Evolutionary conservation across 2,113 vertebrate genomes (phyloP).

Genomic region (Asarcornis scutulata): DNA sequence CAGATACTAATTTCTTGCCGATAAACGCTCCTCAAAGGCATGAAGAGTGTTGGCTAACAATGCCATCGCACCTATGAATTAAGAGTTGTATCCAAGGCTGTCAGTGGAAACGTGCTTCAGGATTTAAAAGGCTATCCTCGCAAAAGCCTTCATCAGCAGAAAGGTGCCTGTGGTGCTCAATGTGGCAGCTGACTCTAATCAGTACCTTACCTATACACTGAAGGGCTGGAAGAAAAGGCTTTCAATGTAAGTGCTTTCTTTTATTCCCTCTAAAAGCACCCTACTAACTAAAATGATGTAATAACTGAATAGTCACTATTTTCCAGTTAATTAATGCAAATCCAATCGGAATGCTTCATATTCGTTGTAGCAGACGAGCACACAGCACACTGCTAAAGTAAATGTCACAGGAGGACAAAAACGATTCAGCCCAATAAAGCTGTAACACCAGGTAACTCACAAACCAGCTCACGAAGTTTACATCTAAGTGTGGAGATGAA

Average conservation of each 20-base stretch:
- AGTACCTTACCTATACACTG: not conserved
- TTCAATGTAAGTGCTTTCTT: not conserved
- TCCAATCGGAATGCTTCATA: not conserved
- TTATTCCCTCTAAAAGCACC: not conserved
- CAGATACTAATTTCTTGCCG: not conserved
- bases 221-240: not conserved
- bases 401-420: not conserved
- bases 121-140: not conserved
- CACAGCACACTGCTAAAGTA: not conserved
- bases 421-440: not conserved
- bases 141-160: not conserved
- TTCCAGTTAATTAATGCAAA: slow-evolving; percentile 3
- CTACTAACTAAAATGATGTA: not conserved
- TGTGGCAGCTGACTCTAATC: not conserved
- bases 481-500: not conserved
- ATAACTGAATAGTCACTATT: not conserved
- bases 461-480: not conserved
- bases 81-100: not conserved
- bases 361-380: not conserved
- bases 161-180: not conserved
- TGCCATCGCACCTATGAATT: accelerated
- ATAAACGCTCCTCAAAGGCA: not conserved
- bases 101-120: not conserved
- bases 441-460: not conserved
- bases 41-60: not conserved